These are phyloP conservation scores for Thymallus thymallus DNA, from an alignment of 2,113 vertebrate genomes.

Conservation along the genomic window DNA sequence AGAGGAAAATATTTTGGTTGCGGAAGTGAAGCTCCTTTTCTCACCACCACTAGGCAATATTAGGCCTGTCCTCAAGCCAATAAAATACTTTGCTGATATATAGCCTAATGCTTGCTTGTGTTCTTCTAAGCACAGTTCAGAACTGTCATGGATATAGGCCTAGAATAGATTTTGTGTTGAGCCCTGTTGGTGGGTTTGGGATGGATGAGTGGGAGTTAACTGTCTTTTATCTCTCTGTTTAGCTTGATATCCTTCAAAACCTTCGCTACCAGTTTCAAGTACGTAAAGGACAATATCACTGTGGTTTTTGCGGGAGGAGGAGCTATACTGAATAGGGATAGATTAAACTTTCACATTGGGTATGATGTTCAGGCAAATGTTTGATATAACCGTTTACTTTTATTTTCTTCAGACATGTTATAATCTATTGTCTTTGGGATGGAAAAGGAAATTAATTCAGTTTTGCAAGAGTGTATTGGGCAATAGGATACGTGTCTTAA, in stretches of 20 bases:
- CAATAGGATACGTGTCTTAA: neutral
- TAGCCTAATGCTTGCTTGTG: neutral
- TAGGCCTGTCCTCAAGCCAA: neutral
- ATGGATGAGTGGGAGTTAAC: conserved; percentile 1
- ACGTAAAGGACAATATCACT: conserved; percentile 31
- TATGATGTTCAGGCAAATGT: neutral
- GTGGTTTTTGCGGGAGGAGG: neutral
- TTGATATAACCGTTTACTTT: neutral
- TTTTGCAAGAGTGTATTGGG: neutral
- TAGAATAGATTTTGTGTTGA: neutral
- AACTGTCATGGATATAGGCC: neutral
- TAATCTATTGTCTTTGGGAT: neutral
- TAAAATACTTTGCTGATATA: neutral
- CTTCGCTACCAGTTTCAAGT: conserved; percentile 78
- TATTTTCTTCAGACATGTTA: neutral
- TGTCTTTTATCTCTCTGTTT: conserved; percentile 24
- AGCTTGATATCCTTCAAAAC: conserved; percentile 73
- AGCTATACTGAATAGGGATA: neutral
- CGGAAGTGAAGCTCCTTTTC: neutral
- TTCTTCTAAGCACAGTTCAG: neutral
- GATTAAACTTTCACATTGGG: neutral
- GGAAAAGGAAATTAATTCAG: neutral
- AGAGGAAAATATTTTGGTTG: no score
- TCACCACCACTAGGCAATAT: neutral
- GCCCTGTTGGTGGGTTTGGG: neutral